These are phyloP conservation scores for Ectemnius lituratus DNA, from an alignment of 2,888 invertebrate species.

Conservation along the genomic window DNA sequence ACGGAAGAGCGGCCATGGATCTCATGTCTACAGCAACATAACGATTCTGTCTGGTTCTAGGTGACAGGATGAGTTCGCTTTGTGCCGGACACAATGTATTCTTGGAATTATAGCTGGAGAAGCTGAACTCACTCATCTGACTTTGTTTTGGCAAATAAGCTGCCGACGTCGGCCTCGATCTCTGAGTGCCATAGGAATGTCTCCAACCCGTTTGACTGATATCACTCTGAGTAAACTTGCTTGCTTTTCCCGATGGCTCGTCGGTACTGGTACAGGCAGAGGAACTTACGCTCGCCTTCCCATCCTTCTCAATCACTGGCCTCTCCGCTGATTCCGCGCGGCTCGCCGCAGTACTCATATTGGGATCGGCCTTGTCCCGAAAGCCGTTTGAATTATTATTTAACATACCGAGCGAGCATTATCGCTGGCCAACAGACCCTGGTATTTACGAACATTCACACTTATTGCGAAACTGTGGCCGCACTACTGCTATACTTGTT, in stretches of 20 bases:
- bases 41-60: conserved; percentile 61
- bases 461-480: too few relatives aligned
- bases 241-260: conserved; percentile 49
- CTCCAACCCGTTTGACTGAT: conserved; percentile 60
- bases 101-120: conserved; percentile 55
- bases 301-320: conserved; percentile 27
- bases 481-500: not conserved
- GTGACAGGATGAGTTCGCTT: conserved; percentile 68
- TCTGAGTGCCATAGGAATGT: conserved; percentile 48
- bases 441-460: too few relatives aligned
- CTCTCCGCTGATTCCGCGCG: conserved; percentile 23
- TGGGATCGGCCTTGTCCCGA: conserved; percentile 7
- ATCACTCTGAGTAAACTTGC: conserved; percentile 72
- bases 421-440: too few relatives aligned
- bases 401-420: conserved; percentile 19
- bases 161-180: conserved; percentile 67
- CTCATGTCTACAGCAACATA: conserved; percentile 73
- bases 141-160: conserved; percentile 64
- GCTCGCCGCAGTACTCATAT: conserved; percentile 12
- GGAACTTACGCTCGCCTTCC: conserved; percentile 31
- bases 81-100: conserved; percentile 62
- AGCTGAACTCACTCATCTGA: conserved; percentile 60
- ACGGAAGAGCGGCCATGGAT: conserved; percentile 55
- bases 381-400: conserved; percentile 18
- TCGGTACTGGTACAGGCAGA: conserved; percentile 25